These are phyloP conservation scores for Latrodectus elegans DNA, from an alignment of 2,888 invertebrate species.

Conservation along the genomic window DNA sequence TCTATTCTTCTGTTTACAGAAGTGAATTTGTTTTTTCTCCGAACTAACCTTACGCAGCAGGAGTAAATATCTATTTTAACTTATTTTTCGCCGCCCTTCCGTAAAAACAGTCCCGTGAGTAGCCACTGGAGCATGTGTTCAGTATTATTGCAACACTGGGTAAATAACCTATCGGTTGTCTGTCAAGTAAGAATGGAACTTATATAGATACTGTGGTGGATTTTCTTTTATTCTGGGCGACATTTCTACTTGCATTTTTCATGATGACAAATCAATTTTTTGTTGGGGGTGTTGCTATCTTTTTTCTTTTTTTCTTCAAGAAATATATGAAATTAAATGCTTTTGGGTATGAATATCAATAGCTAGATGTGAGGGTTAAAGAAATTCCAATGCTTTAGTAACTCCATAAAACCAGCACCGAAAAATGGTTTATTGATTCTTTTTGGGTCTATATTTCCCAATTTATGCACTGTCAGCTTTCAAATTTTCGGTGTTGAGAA, in stretches of 20 bases:
- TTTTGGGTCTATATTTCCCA: too few relatives aligned
- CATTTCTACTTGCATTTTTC: not conserved
- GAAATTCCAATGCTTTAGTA: too few relatives aligned
- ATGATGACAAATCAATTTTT: not conserved
- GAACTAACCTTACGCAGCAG: not conserved
- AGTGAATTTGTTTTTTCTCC: not conserved
- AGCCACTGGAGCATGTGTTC: slow-evolving; percentile 16
- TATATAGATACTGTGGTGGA: slow-evolving; percentile 24
- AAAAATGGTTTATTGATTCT: too few relatives aligned
- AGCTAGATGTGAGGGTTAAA: too few relatives aligned
- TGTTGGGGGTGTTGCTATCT: too few relatives aligned
- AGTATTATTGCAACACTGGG: slow-evolving; percentile 19
- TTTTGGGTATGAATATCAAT: too few relatives aligned
- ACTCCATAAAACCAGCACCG: too few relatives aligned
- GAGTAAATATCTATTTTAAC: slow-evolving; percentile 1
- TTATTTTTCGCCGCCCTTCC: not conserved
- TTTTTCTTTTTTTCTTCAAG: too few relatives aligned
- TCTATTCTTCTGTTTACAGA: not conserved
- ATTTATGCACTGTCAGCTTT: too few relatives aligned
- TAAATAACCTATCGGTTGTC: slow-evolving; percentile 22
- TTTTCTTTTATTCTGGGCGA: not conserved
- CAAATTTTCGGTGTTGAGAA: too few relatives aligned
- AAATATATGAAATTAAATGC: too few relatives aligned
- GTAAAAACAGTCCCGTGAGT: slow-evolving; percentile 18
- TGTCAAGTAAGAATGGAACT: slow-evolving; percentile 49